Evolutionary conservation across 2,888 invertebrate species (phyloP).

Genomic region (Morinoia aosen): DNA sequence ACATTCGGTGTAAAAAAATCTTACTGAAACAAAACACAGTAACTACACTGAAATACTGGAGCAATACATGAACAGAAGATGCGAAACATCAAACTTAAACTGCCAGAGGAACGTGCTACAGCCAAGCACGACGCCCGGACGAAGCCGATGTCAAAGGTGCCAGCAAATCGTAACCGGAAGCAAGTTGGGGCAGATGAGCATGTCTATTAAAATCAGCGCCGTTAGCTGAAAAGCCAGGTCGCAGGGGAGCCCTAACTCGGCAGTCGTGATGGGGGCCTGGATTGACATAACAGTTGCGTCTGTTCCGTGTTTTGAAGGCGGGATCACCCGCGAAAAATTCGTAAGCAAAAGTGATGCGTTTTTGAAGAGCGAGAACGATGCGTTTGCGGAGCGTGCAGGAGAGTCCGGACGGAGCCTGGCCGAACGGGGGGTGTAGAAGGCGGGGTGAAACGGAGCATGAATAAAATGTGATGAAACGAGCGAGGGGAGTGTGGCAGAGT

Average conservation of each 20-base stretch:
- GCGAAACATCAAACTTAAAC: neutral
- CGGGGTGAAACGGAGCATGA: neutral
- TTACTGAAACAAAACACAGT: neutral
- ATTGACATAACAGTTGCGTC: conserved; percentile 43
- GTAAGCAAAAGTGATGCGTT: neutral
- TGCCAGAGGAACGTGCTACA: neutral
- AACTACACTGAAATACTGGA: neutral
- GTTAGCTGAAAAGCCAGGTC: neutral
- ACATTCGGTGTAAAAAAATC: neutral
- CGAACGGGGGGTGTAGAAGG: neutral
- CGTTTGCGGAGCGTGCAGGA: conserved; percentile 47
- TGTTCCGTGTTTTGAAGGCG: conserved; percentile 26
- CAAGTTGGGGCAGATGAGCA: neutral
- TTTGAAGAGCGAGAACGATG: neutral
- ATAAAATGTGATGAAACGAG: neutral
- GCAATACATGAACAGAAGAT: neutral
- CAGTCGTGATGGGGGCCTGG: neutral
- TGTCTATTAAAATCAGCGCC: neutral
- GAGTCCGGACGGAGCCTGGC: neutral
- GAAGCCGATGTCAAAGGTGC: neutral
- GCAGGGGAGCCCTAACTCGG: neutral
- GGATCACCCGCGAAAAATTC: conserved; percentile 18
- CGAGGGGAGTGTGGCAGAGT: neutral
- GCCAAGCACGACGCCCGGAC: neutral
- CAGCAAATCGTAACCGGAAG: neutral